Percentiles rank a stretch among this genome's conserved stretches.
Evolutionary conservation across 2,888 invertebrate species (phyloP).

Genomic region (Timema cristinae): DNA sequence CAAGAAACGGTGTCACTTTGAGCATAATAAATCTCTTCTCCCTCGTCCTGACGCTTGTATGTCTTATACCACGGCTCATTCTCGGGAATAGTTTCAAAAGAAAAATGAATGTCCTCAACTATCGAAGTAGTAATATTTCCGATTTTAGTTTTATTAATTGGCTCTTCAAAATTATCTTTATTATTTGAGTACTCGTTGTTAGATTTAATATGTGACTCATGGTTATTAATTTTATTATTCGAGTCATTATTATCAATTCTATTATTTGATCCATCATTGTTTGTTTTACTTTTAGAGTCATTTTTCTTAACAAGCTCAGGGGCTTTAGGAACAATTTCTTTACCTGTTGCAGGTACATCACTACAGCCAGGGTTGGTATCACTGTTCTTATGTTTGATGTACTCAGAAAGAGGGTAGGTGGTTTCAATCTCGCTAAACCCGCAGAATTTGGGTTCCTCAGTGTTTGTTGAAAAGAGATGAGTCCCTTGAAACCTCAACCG

Average conservation of each 20-base stretch:
- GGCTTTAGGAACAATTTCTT: slow-evolving; percentile 23
- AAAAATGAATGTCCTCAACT: slow-evolving; percentile 62
- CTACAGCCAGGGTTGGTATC: slow-evolving; percentile 31
- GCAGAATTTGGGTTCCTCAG: neutral
- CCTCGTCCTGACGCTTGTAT: slow-evolving; percentile 70
- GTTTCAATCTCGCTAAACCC: slow-evolving; percentile 30
- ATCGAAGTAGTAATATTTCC: neutral
- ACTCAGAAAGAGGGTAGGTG: neutral
- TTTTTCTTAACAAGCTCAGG: slow-evolving; percentile 2
- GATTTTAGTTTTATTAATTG: slow-evolving; percentile 30
- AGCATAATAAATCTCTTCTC: slow-evolving; percentile 51
- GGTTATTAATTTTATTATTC: slow-evolving; percentile 2
- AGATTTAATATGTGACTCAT: slow-evolving; percentile 30
- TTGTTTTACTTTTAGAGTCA: slow-evolving; percentile 30
- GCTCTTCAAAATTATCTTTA: neutral
- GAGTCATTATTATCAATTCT: slow-evolving; percentile 12
- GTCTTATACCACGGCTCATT: slow-evolving; percentile 77
- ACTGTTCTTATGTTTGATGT: neutral
- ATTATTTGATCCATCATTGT: neutral
- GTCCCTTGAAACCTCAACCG: slow-evolving; percentile 46
- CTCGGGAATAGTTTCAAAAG: slow-evolving; percentile 70
- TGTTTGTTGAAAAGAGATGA: slow-evolving; percentile 14
- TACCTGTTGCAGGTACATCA: slow-evolving; percentile 31
- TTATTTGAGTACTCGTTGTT: neutral
- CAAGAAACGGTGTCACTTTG: slow-evolving; percentile 48